Base-by-base conservation (phyloP, 2,888 invertebrate species). In the Microplitis deprimator region DNA sequence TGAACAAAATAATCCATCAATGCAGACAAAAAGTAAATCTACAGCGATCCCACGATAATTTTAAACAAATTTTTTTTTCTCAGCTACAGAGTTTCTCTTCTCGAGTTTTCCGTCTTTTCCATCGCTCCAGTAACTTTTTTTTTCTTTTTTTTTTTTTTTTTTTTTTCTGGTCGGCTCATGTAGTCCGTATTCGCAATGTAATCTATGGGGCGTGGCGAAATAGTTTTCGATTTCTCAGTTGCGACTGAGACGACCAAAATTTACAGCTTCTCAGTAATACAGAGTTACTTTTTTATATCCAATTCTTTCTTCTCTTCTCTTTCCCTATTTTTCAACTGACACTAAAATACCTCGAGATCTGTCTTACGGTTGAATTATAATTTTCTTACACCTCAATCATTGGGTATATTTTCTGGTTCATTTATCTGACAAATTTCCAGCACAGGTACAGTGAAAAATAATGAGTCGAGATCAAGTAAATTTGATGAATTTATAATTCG, bases 141-240 rank as follows among this genome's bases (percentile, higher is more conserved):
- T 80, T n/a, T n/a, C n/a, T n/a, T n/a, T n/a, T n/a, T n/a, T n/a
- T n/a, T n/a, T n/a, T 78, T 71, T 77, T 68, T 77, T 73, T 70
- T 17, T 38, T 59, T 20, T 60, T 65, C 38, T 20, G 60, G 61
- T 50, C 64, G 29, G 72, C 62, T 69, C 20, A 64, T 74, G 61
- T 73, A 81, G 81, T 78, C 81, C 81, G 82, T 81, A 82, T 81
- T 82, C 82, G 82, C 81, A 81, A 83, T 83, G 83, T 87, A 86
- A 87, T 87, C 85, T 86, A 86, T 83, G 83, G 85, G 85, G 86
- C 85, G 85, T 86, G 84, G 85, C 84, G 85, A 82, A 85, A 86
- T 84, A 86, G 86, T 86, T 86, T 86, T 85, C 86, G 86, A 87
- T 87, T 86, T 84, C 84, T 86, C 79, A 83, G 83, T 83, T 65